Base-by-base conservation (phyloP, 2,797 vertebrate genomes). In the Mormyrus proboscirostris region DNA sequence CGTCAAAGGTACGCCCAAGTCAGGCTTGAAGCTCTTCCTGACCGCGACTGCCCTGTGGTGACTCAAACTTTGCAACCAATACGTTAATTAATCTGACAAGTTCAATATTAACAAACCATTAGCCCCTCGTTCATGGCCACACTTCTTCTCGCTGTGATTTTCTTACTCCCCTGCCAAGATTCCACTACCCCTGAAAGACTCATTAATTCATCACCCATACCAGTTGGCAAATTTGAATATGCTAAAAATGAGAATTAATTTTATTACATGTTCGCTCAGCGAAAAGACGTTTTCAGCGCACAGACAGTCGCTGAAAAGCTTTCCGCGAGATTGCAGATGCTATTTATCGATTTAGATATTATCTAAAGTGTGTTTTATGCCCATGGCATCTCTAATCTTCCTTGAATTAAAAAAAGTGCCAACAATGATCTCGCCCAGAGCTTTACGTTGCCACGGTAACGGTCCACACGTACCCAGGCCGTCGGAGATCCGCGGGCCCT, bases 1-100 rank as follows among this genome's bases (percentile, higher is more conserved):
- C 0, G 96, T 97, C 88, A 96, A 96, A 95, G 96, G 96, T 97
- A 92, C 29, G 3, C 14, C 10, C 84, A 19, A n/a, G 8, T 8
- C 10, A 49, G 59, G 10, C 14, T 50, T 47, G 29, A 22, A 7
- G 38, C 76, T n/a, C 76, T 22, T 47, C 76, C 76, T 44, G 41
- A 47, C 76, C 16, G 8, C 76, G 7, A 47, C 76, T 41, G 76
- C 19, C 41, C 76, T 29, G 49, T 5, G n/a, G 51, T 85, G 82
- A 85, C 49, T 86, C 25, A 8, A 86, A 16, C 50, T 55, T 12
- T 14, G 84, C 51, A 55, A 86, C 50, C 84, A 33, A 55, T 38
- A 51, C 33, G 84, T 14, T 53, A 86, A 86, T 51, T 33, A 51
- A 86, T 16, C 84, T 7, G 25, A 47, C 41, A 16, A 51, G 51